Base-by-base conservation (phyloP, 2,797 vertebrate species). In the Onychomys leucogaster region DNA sequence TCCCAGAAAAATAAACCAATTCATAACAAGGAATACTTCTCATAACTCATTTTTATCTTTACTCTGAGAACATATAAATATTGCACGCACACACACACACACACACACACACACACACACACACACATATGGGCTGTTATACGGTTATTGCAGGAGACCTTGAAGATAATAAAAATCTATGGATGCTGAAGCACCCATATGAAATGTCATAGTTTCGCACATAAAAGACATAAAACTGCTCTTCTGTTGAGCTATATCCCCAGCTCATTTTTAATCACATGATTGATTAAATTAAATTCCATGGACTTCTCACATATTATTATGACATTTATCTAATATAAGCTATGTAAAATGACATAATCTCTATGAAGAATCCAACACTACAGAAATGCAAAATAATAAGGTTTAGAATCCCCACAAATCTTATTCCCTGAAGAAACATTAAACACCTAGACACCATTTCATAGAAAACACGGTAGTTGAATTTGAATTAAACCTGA, bases 321-420 rank as follows among this genome's bases (percentile, higher is more conserved):
- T 82, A n/a, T 46, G 25, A 32, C 21, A 89, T 61, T 96, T 65
- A 49, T 7, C 6, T 89, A 63, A 52, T 13, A 29, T 19, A 71
- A 32, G 10, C 78, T 85, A 55, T n/a, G 7, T 89, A 43, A 94
- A 93, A 81, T 32, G 7, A 75, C 32, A 69, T 16, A 16, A 16
- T 67, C 8, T 5, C 67, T 46, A 10, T 52, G 59, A 80, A 91
- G 73, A 92, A 86, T 69, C 37, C 16, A 65, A 78, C 43, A 25
- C 9, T 93, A 73, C 16, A 17, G 25, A 94, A 92, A 92, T 27
- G 11, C 59, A 65, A 95, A 75, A 85, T 37, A 83, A 77, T 52
- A 61, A 65, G 76, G 6, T 71, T 11, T 71, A 78, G 67, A 67
- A 81, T 77, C 17, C 57, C 8, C 6, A 13, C 21, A 91, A 37